A percentile compares a stretch with the other conserved stretches of the same genome.
Evolutionary conservation across 2,797 vertebrate genomes (phyloP).

Genomic region (Falco novaeseelandiae): DNA sequence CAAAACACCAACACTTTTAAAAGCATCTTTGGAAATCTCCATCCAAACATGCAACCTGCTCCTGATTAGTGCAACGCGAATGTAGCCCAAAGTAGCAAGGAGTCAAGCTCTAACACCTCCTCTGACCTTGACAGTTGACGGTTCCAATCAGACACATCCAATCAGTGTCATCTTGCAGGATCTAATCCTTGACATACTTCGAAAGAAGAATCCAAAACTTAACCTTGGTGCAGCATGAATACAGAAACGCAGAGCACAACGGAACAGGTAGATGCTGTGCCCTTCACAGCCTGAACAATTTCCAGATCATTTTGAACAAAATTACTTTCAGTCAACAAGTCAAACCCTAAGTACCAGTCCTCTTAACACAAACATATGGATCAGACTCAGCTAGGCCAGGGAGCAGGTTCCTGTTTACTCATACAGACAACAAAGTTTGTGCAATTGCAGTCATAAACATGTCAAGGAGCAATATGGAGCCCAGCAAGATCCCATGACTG

Average conservation of each 20-base stretch:
- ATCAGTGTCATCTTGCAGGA: background rate
- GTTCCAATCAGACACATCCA: background rate
- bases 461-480: background rate
- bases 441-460: background rate
- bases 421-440: background rate
- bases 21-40: constrained; percentile 2
- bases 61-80: background rate
- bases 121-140: background rate
- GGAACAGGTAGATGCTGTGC: background rate
- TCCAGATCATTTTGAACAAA: background rate
- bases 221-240: background rate
- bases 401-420: constrained; percentile 29
- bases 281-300: background rate
- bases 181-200: background rate
- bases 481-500: background rate
- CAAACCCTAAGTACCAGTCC: background rate
- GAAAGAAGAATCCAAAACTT: background rate
- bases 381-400: background rate
- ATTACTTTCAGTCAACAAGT: background rate
- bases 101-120: background rate
- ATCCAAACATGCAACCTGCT: background rate
- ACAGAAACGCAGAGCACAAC: background rate
- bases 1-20: background rate
- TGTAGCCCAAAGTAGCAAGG: background rate
- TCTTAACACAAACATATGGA: background rate